A percentile compares a stretch with the other conserved stretches of the same genome.
phyloP scores from a whole-genome alignment of 2,113 vertebrate species.

The Menidia beryllina region DNA sequence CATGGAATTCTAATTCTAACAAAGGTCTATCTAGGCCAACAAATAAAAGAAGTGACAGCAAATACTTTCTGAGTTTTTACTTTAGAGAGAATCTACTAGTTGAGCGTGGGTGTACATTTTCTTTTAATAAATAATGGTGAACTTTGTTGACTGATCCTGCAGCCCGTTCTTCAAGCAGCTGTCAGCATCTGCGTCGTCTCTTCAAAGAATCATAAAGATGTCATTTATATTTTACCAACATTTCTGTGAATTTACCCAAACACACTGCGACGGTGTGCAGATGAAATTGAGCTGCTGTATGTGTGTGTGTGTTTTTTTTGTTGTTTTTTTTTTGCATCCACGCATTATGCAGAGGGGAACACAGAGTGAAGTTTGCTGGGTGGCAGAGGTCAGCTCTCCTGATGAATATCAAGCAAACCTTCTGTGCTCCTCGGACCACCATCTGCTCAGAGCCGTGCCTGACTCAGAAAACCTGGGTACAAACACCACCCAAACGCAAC shows the following conservation, averaged over 20 bases:
- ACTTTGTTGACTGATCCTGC: constrained; percentile 7
- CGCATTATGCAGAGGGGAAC: constrained; percentile 76
- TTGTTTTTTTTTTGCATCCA: constrained; percentile 49
- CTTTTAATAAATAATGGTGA: constrained; percentile 21
- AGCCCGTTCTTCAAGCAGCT: constrained; percentile 11
- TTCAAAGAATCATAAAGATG: constrained; percentile 1
- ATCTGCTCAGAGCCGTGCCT: constrained; percentile 76
- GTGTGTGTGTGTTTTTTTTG: constrained; percentile 47
- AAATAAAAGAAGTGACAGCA: not conserved
- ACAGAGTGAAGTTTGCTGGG: constrained; percentile 52
- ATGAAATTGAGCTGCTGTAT: constrained; percentile 34
- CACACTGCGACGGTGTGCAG: not conserved
- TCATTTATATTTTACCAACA: constrained; percentile 1
- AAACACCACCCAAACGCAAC: constrained; percentile 66
- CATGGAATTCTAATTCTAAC: not conserved
- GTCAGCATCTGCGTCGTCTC: not conserved
- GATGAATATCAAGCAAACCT: constrained; percentile 80
- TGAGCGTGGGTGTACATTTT: constrained; percentile 21
- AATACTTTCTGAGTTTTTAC: constrained; percentile 8
- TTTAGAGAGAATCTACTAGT: constrained; percentile 2
- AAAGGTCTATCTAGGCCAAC: not conserved
- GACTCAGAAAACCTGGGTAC: constrained; percentile 63
- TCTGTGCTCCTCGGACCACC: constrained; percentile 70
- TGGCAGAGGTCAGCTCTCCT: constrained; percentile 62
- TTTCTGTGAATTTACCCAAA: constrained; percentile 3